These are phyloP conservation scores for Callochromis pleurospilus DNA, from an alignment of 2,113 vertebrate species.

Conservation along the genomic window DNA sequence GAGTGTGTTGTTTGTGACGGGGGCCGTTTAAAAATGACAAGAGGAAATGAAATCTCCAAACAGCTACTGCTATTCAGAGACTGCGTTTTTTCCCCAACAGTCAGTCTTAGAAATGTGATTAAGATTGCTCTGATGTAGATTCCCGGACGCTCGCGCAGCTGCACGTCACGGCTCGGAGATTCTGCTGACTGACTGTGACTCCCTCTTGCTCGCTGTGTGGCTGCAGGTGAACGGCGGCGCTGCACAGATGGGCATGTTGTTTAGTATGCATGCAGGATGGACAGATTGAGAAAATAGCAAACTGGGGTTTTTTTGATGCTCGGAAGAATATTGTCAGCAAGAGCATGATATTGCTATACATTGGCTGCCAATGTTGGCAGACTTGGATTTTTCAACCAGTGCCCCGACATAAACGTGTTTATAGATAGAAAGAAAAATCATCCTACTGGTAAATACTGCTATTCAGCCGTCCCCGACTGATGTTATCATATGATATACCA, in stretches of 20 bases:
- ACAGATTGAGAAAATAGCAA: slow-evolving; percentile 41
- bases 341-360: not conserved
- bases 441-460: not conserved
- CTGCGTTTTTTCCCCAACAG: not conserved
- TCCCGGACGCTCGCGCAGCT: slow-evolving; percentile 13
- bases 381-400: not conserved
- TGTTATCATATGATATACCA: not conserved
- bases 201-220: slow-evolving; percentile 10
- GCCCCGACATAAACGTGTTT: not conserved
- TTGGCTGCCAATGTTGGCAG: not conserved
- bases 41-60: slow-evolving; percentile 31
- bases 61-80: not conserved
- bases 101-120: slow-evolving; percentile 31
- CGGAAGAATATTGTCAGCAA: slow-evolving; percentile 10
- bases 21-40: slow-evolving; percentile 3
- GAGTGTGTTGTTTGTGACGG: slow-evolving; percentile 1
- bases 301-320: not conserved
- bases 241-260: slow-evolving; percentile 56
- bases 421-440: not conserved
- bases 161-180: slow-evolving; percentile 10
- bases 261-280: slow-evolving; percentile 33
- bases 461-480: not conserved
- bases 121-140: slow-evolving; percentile 33
- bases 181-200: slow-evolving; percentile 50
- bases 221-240: slow-evolving; percentile 33